Base-by-base conservation (phyloP, 2,888 invertebrate genomes). In the Calameuta idolon region DNA sequence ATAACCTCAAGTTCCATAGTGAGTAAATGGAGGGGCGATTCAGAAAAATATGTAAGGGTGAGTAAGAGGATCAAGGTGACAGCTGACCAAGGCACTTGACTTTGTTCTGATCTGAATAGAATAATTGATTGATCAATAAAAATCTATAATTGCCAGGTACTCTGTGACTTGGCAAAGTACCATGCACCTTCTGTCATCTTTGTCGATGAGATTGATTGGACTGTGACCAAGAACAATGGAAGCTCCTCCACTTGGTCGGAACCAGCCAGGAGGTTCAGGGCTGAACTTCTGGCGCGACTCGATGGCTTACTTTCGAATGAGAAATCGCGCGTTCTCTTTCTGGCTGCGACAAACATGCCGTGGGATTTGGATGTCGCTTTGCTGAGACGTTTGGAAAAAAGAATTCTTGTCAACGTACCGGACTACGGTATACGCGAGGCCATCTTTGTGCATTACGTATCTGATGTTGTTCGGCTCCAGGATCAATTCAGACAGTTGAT, bases 11-110 rank as follows among this genome's bases (percentile, higher is more conserved):
- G 98, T 87, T 95, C 96, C 3, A 94, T 98, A 73, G 94, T 98
- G n/a, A 97, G 97, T 87, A 99, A 99, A 92, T 98, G 98, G 98
- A 93, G 98, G 40, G 98, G 98, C 0, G 98, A 99, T 85, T 98
- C 98, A 0, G 98, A 98, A 92, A 98, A 98, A 92, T 95, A 98
- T 85, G 94, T 98, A 73, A 95, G 97, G 92, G 96, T 96, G 87
- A 89, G 91, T 87, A 34, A n/a, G n/a, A n/a, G n/a, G n/a, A n/a
- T n/a, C n/a, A n/a, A 40, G 15, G 4, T 1, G 81, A 37, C 37
- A 37, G 12, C 12, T 4, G 37, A 3, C 12, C 12, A 11, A 35
- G 35, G 12, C 35, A 3, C 35, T 35, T 3, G 35, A 12, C 40
- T 35, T 76, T 40, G 35, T 69, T 35, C 35, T 40, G 4, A 37